Conservation (phyloP, 1,140 invertebrate genomes). For the Platorchestia sp. region DNA sequence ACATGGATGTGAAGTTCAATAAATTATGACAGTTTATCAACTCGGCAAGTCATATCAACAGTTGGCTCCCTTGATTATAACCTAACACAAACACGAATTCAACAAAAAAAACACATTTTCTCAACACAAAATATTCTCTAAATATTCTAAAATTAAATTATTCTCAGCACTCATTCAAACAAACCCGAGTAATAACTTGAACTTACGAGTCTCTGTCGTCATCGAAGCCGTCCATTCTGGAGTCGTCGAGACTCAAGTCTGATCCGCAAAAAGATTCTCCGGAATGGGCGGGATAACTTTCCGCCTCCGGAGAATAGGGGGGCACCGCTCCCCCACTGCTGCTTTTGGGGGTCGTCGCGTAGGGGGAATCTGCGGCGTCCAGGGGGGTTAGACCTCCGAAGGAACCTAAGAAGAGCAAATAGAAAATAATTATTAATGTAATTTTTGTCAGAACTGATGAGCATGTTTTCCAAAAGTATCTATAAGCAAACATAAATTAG, state of each 20-base stretch:
- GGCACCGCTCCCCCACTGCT: constrained; percentile 56
- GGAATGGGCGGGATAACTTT: constrained; percentile 78
- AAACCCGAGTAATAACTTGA: not conserved
- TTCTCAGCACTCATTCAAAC: too few relatives aligned
- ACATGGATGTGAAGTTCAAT: too few relatives aligned
- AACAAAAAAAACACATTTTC: too few relatives aligned
- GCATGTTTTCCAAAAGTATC: not conserved
- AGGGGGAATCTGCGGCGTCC: constrained; percentile 65
- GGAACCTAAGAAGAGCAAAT: constrained; percentile 52
- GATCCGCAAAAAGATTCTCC: constrained; percentile 92
- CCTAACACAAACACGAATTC: too few relatives aligned
- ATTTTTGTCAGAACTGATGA: not conserved
- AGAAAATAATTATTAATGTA: not conserved
- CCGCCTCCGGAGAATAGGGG: constrained; percentile 66
- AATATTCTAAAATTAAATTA: too few relatives aligned
- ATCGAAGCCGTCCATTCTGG: constrained; percentile 65
- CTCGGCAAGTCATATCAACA: too few relatives aligned
- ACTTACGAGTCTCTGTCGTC: constrained; percentile 72
- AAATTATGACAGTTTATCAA: too few relatives aligned
- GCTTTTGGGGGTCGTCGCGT: constrained; percentile 67
- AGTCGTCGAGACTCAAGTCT: constrained; percentile 73
- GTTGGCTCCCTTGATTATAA: too few relatives aligned
- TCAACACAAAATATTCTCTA: too few relatives aligned
- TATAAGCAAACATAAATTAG: too few relatives aligned
- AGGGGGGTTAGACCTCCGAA: constrained; percentile 66